Percentiles rank a stretch among this genome's conserved stretches.
Evolutionary conservation across 1,140 invertebrate species (phyloP).

Genomic region (Helicoverpa zea): DNA sequence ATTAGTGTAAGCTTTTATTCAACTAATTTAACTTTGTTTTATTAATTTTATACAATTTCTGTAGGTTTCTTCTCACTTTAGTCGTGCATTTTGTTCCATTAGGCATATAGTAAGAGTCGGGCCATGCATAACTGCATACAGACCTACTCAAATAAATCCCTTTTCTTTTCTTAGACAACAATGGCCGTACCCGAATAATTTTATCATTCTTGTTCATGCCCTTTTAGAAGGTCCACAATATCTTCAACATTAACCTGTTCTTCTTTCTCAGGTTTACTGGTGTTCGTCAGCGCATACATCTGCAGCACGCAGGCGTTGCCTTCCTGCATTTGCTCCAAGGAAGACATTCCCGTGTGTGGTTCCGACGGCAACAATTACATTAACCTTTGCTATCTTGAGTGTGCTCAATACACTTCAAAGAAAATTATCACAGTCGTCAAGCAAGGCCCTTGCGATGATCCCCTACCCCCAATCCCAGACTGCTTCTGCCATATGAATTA

Average conservation of each 20-base stretch:
- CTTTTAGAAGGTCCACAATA: too few relatives aligned
- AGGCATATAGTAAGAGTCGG: background rate
- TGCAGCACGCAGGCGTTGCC: slow-evolving; percentile 59
- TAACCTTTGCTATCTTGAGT: slow-evolving; percentile 55
- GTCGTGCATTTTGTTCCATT: background rate
- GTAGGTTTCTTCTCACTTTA: background rate
- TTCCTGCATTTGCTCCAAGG: slow-evolving; percentile 83
- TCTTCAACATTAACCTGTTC: background rate
- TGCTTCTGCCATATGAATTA: slow-evolving; percentile 33
- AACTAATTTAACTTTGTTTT: background rate
- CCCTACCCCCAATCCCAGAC: background rate
- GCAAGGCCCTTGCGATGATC: background rate
- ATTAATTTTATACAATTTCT: background rate
- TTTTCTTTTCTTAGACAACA: background rate
- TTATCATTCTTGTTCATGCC: too few relatives aligned
- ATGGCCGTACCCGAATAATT: background rate
- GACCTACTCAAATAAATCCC: background rate
- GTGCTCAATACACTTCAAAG: slow-evolving; percentile 33
- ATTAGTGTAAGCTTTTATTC: background rate
- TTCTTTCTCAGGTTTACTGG: slow-evolving; percentile 55
- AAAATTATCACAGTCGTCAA: slow-evolving; percentile 45
- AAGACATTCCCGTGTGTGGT: slow-evolving; percentile 62
- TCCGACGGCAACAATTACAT: slow-evolving; percentile 55
- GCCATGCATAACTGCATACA: background rate
- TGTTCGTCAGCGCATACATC: slow-evolving; percentile 55